phyloP scores from a whole-genome alignment of 2,113 vertebrate species.

The Thryonomys swinderianus region DNA sequence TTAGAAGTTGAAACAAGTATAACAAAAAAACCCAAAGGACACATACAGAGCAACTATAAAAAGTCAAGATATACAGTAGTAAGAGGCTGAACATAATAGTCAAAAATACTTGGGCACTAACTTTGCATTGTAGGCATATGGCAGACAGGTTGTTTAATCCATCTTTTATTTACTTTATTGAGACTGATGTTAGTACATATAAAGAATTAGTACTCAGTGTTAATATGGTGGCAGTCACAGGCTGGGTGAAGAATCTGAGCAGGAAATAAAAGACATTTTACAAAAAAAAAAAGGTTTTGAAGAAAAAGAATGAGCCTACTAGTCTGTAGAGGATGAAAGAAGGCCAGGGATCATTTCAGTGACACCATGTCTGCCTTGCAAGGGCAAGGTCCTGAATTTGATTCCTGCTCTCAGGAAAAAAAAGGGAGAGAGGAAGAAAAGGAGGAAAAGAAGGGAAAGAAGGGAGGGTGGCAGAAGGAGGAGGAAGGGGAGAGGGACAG shows the following conservation, averaged over 20 bases:
- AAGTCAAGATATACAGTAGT: neutral
- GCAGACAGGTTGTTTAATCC: neutral
- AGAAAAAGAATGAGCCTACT: conserved; percentile 6
- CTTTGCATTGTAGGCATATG: neutral
- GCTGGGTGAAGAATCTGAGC: neutral
- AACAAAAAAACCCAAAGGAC: neutral
- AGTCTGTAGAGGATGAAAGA: neutral
- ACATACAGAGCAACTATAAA: neutral
- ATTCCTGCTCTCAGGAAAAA: too few species aligned
- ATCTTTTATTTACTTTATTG: neutral
- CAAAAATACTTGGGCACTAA: neutral
- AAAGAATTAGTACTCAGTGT: conserved; percentile 8
- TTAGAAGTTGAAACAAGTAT: conserved; percentile 34
- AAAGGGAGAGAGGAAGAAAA: too few species aligned
- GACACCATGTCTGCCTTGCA: too few species aligned
- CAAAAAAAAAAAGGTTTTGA: neutral
- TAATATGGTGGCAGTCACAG: neutral
- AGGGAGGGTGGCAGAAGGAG: too few species aligned
- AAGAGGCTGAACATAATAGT: neutral
- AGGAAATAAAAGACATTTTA: conserved; percentile 18
- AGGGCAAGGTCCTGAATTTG: neutral
- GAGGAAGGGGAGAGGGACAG: neutral
- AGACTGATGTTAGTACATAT: neutral
- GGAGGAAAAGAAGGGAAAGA: too few species aligned
- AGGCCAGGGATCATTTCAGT: too few species aligned